Evolutionary conservation across 2,113 vertebrate species (phyloP), one percentile per base, ranked within the genome.

Genomic region (Ranitomeya imitator): DNA sequence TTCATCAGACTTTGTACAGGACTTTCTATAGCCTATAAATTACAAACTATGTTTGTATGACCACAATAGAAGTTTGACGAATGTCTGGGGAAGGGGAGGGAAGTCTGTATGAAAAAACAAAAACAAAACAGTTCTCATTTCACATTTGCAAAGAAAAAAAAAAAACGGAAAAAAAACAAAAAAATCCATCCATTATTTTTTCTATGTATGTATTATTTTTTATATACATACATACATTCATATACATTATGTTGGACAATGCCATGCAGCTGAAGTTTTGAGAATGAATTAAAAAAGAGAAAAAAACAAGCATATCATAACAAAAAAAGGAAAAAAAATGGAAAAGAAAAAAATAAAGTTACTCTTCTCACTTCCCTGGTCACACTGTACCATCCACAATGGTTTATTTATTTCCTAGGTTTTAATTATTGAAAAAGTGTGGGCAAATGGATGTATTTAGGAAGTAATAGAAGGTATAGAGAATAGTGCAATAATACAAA

Each of bases 401-500:
- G 90, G 91, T 94, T 96, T 94, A 96, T 96, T 96, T 96, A 96
- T 96, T 96, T 94, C 93, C 92, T 93, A 93, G 90, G 86, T 61
- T 69, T 91, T 92, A 91, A 93, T 92, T 91, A 92, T 92, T 92
- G 93, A 92, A 91, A 90, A 91, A 90, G 90, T 91, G 91, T 91
- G 93, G 93, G 91, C 86, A 90, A 85, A 90, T 92, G 91, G 91
- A 93, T 92, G 92, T 92, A 89, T 82, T 90, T 92, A 92, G 92
- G 89, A 93, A 90, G 91, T 90, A 83, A 73, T 90, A 89, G 26
- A 92, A 92, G 93, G 91, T 92, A 91, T 92, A 63, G 90, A 91
- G 86, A 92, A 90, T 91, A 91, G 91, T 91, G 94, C 93, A 92
- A 86, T 88, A 93, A 93, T 92, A 90, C 31, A 90, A 91, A 92